Evolutionary conservation across 2,113 vertebrate species (phyloP).

Genomic region (Lynx canadensis): DNA sequence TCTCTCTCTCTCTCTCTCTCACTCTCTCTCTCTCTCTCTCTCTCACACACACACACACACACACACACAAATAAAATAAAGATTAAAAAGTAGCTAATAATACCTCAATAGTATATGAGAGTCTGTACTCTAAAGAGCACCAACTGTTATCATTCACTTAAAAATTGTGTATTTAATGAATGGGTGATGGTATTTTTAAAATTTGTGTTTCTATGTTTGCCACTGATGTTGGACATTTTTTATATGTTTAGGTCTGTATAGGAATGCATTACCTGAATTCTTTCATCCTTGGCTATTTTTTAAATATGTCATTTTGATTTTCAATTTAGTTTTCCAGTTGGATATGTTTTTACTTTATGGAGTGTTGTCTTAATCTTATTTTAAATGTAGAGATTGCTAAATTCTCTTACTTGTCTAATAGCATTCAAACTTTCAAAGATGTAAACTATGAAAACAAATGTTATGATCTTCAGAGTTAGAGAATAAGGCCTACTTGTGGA

Average conservation of each 20-base stretch:
- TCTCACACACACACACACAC: too few species aligned
- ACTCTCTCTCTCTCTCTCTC: too few species aligned
- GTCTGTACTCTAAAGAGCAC: background rate
- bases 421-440: background rate
- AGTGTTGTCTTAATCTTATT: background rate
- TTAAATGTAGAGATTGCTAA: slow-evolving; percentile 20
- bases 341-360: background rate
- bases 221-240: background rate
- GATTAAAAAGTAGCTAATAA: background rate
- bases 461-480: background rate
- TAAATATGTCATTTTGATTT: slow-evolving; percentile 25
- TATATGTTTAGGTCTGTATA: background rate
- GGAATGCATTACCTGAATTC: slow-evolving; percentile 12
- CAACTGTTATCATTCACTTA: background rate
- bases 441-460: background rate
- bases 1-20: too few species aligned
- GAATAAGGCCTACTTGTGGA: background rate
- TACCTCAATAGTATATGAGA: background rate
- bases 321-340: slow-evolving; percentile 35
- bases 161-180: background rate
- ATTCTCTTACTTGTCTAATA: background rate
- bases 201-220: slow-evolving; percentile 14
- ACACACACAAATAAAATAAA: too few species aligned
- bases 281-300: background rate
- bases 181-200: background rate